Evolutionary conservation across 2,113 vertebrate species (phyloP).

Genomic region (Dipodomys ordii): DNA sequence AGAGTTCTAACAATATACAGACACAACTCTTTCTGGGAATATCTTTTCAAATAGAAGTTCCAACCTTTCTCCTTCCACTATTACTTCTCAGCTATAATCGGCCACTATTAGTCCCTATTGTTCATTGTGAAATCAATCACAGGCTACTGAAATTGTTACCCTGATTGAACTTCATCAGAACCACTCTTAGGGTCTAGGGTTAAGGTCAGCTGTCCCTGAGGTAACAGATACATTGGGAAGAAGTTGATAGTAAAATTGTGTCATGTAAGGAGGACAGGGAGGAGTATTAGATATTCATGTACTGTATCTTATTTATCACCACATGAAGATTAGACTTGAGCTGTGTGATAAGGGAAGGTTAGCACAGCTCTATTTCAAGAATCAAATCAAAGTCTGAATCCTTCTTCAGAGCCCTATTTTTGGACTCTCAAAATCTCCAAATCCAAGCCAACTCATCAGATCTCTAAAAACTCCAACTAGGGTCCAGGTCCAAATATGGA

Average conservation of each 20-base stretch:
- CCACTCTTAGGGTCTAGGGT: neutral
- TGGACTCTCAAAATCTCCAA: slow-evolving; percentile 53
- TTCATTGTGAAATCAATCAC: neutral
- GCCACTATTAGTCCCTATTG: neutral
- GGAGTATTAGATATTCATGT: neutral
- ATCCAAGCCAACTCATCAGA: slow-evolving; percentile 47
- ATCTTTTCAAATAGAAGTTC: slow-evolving; percentile 21
- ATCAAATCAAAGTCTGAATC: slow-evolving; percentile 1
- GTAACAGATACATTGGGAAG: neutral
- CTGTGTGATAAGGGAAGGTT: neutral
- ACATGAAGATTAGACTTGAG: neutral
- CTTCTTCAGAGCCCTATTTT: slow-evolving; percentile 31
- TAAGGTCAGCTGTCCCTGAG: neutral
- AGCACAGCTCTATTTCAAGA: neutral
- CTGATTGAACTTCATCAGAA: neutral
- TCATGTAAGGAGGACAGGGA: neutral
- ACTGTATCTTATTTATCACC: neutral
- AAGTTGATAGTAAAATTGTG: neutral
- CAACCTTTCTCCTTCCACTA: neutral
- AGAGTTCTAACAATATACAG: neutral
- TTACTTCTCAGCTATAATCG: slow-evolving; percentile 31
- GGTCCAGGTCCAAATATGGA: slow-evolving; percentile 34
- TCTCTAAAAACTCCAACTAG: slow-evolving; percentile 14
- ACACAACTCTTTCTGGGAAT: neutral
- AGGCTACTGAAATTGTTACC: neutral